Percentiles rank a stretch among this genome's conserved stretches.
Conservation (phyloP, 2,113 vertebrate genomes). For the Corythoichthys intestinalis region DNA sequence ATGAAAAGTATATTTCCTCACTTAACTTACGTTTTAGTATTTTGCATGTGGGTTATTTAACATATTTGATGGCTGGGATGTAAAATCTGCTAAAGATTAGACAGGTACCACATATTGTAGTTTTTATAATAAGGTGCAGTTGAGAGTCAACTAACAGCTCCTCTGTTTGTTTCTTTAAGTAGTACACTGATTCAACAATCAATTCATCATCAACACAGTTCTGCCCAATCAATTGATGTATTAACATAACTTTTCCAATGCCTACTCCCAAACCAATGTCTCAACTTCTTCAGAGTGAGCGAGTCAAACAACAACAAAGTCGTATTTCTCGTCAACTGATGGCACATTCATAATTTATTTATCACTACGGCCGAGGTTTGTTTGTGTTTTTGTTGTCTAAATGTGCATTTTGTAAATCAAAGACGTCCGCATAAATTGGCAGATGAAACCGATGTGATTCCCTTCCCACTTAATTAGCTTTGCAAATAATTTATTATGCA, state of each 20-base stretch:
- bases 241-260: not conserved
- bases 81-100: no score
- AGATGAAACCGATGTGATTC: constrained; percentile 27
- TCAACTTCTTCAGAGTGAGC: not conserved
- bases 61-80: no score
- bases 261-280: not conserved
- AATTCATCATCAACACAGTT: not conserved
- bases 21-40: no score
- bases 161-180: not conserved
- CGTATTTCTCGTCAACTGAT: constrained; percentile 43
- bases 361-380: constrained; percentile 33
- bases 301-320: constrained; percentile 46
- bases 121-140: not conserved
- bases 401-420: constrained; percentile 38
- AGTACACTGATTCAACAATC: not conserved
- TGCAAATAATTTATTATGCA: constrained; percentile 35
- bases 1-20: no score
- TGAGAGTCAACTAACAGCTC: not conserved
- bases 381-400: constrained; percentile 17
- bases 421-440: constrained; percentile 37
- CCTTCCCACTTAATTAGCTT: constrained; percentile 51
- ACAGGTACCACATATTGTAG: no score
- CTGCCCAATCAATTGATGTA: not conserved
- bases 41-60: no score
- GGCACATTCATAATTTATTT: constrained; percentile 32